phyloP scores from a whole-genome alignment of 2,113 vertebrate species.

The Taurulus bubalis region DNA sequence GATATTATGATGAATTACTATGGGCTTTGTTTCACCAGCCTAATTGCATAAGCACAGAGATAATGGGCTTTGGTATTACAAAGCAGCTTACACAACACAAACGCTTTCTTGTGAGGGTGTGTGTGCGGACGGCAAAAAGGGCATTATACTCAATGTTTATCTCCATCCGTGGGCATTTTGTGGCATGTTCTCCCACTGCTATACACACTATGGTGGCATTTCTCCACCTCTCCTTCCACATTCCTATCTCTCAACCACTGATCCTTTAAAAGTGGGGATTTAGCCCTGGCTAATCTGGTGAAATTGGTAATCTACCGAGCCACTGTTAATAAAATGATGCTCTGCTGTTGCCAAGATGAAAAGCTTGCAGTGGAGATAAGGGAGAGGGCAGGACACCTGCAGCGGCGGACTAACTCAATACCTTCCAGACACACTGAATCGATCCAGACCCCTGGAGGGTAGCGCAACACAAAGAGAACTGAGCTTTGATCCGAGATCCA shows the following conservation, averaged over 20 bases:
- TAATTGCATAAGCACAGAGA: slow-evolving; percentile 72
- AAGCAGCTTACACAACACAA: slow-evolving; percentile 69
- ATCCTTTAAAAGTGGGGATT: slow-evolving; percentile 58
- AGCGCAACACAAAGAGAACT: slow-evolving; percentile 49
- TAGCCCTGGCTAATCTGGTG: slow-evolving; percentile 51
- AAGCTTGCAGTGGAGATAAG: slow-evolving; percentile 38
- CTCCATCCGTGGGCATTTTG: background rate
- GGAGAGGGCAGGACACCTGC: slow-evolving; percentile 36
- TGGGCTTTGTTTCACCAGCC: slow-evolving; percentile 71
- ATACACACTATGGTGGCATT: background rate
- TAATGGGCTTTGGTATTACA: slow-evolving; percentile 66
- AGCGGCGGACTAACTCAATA: slow-evolving; percentile 45
- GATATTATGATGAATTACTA: slow-evolving; percentile 79
- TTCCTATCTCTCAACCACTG: background rate
- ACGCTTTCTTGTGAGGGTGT: slow-evolving; percentile 17
- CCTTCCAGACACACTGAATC: slow-evolving; percentile 55
- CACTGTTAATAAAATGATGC: slow-evolving; percentile 57
- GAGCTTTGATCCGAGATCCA: slow-evolving; percentile 65
- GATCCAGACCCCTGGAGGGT: slow-evolving; percentile 41
- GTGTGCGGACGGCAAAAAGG: background rate
- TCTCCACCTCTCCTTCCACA: slow-evolving; percentile 17
- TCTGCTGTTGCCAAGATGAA: slow-evolving; percentile 27
- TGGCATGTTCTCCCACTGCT: slow-evolving; percentile 9
- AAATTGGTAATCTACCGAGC: slow-evolving; percentile 49
- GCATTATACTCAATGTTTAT: background rate